Conservation (phyloP, 2,113 vertebrate genomes). For the Oncorhynchus kisutch region DNA sequence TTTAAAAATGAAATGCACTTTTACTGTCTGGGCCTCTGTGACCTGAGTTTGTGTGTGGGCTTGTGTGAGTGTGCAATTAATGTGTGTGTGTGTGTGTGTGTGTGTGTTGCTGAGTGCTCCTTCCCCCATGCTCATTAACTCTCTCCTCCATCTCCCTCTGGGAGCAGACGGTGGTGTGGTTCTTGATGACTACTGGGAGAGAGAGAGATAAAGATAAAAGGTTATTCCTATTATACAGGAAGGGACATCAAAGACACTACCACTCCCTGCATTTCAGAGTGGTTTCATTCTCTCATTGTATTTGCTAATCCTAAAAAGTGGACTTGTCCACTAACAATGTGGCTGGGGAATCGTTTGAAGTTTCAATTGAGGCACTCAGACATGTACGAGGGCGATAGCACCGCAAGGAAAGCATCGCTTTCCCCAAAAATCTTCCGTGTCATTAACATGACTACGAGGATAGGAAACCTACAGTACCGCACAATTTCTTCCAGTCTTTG, state of each 20-base stretch:
- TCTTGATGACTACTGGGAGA: constrained; percentile 21
- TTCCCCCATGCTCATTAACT: too few relatives aligned
- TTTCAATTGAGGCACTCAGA: constrained; percentile 23
- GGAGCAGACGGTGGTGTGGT: constrained; percentile 1
- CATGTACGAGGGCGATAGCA: not conserved
- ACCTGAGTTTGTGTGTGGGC: constrained; percentile 19
- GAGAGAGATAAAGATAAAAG: constrained; percentile 17
- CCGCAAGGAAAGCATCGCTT: constrained; percentile 1
- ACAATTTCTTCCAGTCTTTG: not conserved
- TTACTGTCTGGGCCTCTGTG: constrained; percentile 14
- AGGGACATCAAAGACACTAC: constrained; percentile 27
- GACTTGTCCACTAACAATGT: constrained; percentile 30
- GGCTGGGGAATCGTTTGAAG: constrained; percentile 25
- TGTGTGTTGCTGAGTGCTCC: too few relatives aligned
- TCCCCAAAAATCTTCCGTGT: not conserved
- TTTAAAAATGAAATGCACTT: not conserved
- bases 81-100: not conserved
- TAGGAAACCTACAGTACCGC: not conserved
- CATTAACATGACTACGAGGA: not conserved
- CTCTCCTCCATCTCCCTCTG: constrained; percentile 9
- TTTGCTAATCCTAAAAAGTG: constrained; percentile 12
- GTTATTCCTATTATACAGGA: constrained; percentile 25
- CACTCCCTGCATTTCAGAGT: not conserved
- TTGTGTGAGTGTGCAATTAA: not conserved
- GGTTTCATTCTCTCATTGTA: constrained; percentile 31